Percentiles rank a stretch among this genome's conserved stretches.
These are phyloP conservation scores for Aphaenogaster ashmeadi DNA, from an alignment of 1,140 invertebrate genomes.

Conservation along the genomic window DNA sequence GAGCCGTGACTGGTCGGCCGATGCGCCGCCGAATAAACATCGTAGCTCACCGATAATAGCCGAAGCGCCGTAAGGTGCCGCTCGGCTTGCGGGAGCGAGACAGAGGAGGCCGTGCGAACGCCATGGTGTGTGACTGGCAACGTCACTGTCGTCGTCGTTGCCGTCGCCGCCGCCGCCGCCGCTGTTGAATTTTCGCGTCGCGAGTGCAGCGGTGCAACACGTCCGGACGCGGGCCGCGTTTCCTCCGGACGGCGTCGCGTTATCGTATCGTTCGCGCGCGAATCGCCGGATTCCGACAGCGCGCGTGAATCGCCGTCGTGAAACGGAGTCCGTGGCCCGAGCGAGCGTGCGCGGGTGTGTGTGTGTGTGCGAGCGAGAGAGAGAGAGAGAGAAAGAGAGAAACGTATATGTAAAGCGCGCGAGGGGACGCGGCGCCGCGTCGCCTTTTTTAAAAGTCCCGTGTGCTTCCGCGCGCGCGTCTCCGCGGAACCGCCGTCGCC, in stretches of 20 bases:
- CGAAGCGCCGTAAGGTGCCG: slow-evolving; percentile 80
- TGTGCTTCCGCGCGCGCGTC: background rate
- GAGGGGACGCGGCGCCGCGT: background rate
- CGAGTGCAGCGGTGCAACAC: slow-evolving; percentile 43
- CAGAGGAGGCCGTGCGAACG: slow-evolving; percentile 75
- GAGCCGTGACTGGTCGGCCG: slow-evolving; percentile 79
- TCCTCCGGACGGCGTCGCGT: background rate
- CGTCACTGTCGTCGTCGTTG: slow-evolving; percentile 80
- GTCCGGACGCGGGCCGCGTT: background rate
- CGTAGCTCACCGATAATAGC: slow-evolving; percentile 85
- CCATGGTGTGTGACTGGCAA: slow-evolving; percentile 81
- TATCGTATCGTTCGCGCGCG: background rate
- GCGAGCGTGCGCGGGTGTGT: background rate
- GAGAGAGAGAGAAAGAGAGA: background rate
- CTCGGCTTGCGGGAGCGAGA: slow-evolving; percentile 71
- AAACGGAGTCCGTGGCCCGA: background rate
- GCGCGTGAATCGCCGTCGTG: no score
- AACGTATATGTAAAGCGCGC: background rate
- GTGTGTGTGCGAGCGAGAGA: no score
- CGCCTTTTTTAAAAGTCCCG: slow-evolving; percentile 44
- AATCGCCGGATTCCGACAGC: background rate
- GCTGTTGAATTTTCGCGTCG: slow-evolving; percentile 17
- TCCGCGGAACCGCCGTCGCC: slow-evolving; percentile 29
- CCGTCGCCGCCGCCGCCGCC: background rate
- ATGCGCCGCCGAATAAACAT: slow-evolving; percentile 84